phyloP scores from a whole-genome alignment of 2,888 invertebrate species.

The Chouioia cunea region DNA sequence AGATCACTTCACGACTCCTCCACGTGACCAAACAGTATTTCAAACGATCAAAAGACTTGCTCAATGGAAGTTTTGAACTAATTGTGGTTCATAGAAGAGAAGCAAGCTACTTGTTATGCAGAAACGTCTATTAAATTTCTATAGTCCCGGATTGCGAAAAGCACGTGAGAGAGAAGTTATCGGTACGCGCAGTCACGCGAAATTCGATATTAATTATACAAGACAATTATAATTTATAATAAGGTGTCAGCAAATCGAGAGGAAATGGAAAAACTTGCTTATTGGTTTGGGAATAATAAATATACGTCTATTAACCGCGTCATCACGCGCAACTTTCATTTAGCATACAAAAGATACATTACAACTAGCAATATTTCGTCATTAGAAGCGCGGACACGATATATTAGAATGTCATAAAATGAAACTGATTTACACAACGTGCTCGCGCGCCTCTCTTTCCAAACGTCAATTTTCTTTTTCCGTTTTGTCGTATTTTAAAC shows the following conservation, averaged over 20 bases:
- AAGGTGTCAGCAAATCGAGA: conserved; percentile 25
- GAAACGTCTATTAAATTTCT: no score
- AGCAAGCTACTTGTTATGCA: no score
- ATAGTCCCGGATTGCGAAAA: not conserved
- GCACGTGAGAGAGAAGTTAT: conserved; percentile 28
- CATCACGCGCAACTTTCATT: conserved; percentile 24
- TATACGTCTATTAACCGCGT: conserved; percentile 40
- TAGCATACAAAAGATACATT: conserved; percentile 45
- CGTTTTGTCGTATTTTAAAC: no score
- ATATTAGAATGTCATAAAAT: conserved; percentile 44
- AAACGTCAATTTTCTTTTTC: no score
- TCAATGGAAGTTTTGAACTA: not conserved
- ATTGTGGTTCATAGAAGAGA: no score
- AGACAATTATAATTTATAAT: conserved; percentile 17
- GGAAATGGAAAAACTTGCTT: conserved; percentile 31
- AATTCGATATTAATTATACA: conserved; percentile 37
- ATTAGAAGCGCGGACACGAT: conserved; percentile 23
- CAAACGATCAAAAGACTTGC: not conserved
- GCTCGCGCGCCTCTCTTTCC: not conserved
- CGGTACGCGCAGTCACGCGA: conserved; percentile 2
- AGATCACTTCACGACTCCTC: not conserved
- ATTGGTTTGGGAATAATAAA: conserved; percentile 38
- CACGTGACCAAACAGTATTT: not conserved
- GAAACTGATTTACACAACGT: conserved; percentile 8
- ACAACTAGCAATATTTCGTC: conserved; percentile 44